These are phyloP conservation scores for Chrysina gloriosa DNA, from an alignment of 2,888 invertebrate genomes.

Conservation along the genomic window DNA sequence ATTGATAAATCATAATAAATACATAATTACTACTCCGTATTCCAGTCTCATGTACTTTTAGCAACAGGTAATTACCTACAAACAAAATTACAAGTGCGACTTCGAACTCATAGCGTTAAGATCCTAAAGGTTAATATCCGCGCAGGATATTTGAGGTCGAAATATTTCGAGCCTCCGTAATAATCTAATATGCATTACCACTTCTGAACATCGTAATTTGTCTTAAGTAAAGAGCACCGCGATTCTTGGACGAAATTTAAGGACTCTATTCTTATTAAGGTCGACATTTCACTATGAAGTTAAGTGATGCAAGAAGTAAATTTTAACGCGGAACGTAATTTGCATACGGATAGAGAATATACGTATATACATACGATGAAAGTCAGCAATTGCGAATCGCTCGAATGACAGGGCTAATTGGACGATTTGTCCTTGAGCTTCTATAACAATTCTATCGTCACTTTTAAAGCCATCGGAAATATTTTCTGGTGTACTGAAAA, in stretches of 20 bases:
- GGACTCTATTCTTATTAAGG: not conserved
- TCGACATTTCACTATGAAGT: not conserved
- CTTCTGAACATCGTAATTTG: not conserved
- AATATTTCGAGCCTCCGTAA: not conserved
- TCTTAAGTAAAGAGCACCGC: not conserved
- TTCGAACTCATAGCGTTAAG: not conserved
- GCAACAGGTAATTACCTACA: not conserved
- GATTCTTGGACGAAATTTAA: not conserved
- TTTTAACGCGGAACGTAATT: not conserved
- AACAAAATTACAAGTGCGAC: not conserved
- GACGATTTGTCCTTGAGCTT: no score
- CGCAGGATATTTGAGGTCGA: not conserved
- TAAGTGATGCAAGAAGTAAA: not conserved
- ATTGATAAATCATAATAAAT: no score
- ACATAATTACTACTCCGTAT: not conserved
- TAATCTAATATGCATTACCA: not conserved
- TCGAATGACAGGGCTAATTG: no score
- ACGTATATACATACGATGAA: no score
- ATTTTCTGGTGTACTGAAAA: no score
- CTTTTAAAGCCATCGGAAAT: no score
- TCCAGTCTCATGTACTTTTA: not conserved
- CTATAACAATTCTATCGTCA: no score
- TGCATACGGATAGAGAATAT: not conserved
- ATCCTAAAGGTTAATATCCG: not conserved
- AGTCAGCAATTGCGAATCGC: no score